Percentiles rank a stretch among this genome's conserved stretches.
Evolutionary conservation across 2,888 invertebrate genomes (phyloP).

Genomic region (Meiosimyza decipiens): DNA sequence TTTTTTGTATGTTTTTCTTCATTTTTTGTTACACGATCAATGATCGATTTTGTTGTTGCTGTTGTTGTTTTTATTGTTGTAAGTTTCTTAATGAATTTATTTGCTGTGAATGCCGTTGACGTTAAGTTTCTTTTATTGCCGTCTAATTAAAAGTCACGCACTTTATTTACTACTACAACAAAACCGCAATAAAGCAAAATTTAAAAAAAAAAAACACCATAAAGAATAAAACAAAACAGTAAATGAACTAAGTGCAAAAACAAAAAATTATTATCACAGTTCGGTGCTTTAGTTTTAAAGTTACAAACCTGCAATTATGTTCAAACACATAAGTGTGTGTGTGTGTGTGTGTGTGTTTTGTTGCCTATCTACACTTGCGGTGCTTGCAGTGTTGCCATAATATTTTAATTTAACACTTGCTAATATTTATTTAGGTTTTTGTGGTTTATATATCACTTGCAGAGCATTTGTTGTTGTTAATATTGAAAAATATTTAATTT

Average conservation of each 20-base stretch:
- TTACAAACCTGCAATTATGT: neutral
- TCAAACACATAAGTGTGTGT: no score
- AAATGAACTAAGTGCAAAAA: no score
- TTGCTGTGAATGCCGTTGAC: neutral
- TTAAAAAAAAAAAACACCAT: neutral
- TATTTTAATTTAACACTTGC: no score
- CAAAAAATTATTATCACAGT: conserved; percentile 4
- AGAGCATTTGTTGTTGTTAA: no score
- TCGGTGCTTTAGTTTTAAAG: conserved; percentile 8
- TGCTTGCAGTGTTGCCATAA: no score
- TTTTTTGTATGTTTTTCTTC: neutral
- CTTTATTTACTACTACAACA: neutral
- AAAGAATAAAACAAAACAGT: neutral
- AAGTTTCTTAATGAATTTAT: neutral
- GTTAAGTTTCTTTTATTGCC: conserved; percentile 8
- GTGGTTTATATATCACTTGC: no score
- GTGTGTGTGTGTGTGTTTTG: no score
- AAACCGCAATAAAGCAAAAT: neutral
- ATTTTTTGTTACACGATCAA: neutral
- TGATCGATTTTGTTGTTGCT: neutral
- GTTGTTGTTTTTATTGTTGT: neutral
- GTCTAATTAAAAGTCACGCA: conserved; percentile 18
- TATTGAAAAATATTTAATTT: no score
- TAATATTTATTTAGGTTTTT: no score
- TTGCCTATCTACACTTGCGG: no score